Evolutionary conservation across 2,888 invertebrate genomes (phyloP), one percentile per base, ranked within the genome.

Genomic region (Smittia sp.): DNA sequence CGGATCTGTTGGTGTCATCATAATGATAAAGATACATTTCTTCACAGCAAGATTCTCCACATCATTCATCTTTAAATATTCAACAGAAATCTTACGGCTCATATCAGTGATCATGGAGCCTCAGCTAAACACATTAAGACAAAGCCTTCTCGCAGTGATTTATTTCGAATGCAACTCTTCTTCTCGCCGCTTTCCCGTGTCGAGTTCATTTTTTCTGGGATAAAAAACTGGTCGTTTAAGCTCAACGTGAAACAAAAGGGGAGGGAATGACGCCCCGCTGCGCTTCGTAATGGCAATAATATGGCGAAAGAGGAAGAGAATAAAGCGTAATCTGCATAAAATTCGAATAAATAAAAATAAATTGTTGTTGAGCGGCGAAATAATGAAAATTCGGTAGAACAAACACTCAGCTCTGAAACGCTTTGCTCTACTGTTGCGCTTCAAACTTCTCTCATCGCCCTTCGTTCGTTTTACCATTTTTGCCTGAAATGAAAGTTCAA

Each of bases 281-380:
- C 15, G 1, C 22, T 22, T 11, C 20, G 58, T 20, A 58, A 58
- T 58, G 18, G 39, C 9, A 67, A 67, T 41, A 41, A 67, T 22
- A 41, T 11, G 18, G 46, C n/a, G 24, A 39, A 18, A 18, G 11
- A 20, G 25, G 46, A 41, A 67, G 22, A 41, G 9, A 52, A 27
- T 24, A 54, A 52, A 69, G 54, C 46, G 32, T 52, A 69, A 69
- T 69, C 54, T 69, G 18, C 69, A 69, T 69, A 69, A 69, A 54
- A 54, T 54, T 69, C 69, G 27, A 69, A 69, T 69, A 69, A 69
- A 69, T 69, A 69, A 69, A 69, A 54, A 46, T 46, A 46, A 46
- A 46, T 46, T 46, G 46, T 46, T 46, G 46, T 46, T 46, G 46
- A 46, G 46, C 46, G 46, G 46, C 15, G 46, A 46, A 46, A 46